Evolutionary conservation across 2,888 invertebrate genomes (phyloP).

Genomic region (Rhamphomyia laevipes): DNA sequence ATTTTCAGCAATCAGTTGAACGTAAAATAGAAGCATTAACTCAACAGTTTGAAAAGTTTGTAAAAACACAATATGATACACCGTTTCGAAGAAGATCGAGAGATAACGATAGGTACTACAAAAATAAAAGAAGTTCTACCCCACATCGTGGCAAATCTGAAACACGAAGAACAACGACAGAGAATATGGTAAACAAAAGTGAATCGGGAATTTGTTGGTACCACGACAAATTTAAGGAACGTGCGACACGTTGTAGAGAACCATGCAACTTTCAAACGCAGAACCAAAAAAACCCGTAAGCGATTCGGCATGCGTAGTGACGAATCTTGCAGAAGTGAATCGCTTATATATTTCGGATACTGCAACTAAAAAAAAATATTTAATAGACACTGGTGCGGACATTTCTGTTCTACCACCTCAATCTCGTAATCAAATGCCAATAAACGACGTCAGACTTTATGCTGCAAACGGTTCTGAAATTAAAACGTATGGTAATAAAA

Average conservation of each 20-base stretch:
- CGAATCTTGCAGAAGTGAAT: background rate
- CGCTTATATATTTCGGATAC: background rate
- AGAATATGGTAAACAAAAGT: too few species aligned
- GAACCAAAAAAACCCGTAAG: background rate
- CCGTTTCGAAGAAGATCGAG: too few species aligned
- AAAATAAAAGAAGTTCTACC: too few species aligned
- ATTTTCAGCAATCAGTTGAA: background rate
- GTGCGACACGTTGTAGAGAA: background rate
- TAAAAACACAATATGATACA: too few species aligned
- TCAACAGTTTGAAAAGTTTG: too few species aligned
- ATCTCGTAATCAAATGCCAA: background rate
- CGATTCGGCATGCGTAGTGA: background rate
- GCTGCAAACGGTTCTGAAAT: constrained; percentile 7
- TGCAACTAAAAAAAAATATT: background rate
- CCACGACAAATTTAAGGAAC: background rate
- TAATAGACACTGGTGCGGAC: constrained; percentile 10
- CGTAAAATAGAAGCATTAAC: background rate
- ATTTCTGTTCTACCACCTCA: constrained; percentile 10
- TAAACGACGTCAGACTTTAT: background rate
- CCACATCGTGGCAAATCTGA: too few species aligned
- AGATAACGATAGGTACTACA: too few species aligned
- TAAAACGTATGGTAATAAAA: background rate
- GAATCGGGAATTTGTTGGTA: background rate
- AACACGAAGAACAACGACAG: too few species aligned
- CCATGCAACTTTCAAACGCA: background rate